Evolutionary conservation across 2,888 invertebrate species (phyloP), one percentile per base, ranked within the genome.

Genomic region (Chironomus riparius): DNA sequence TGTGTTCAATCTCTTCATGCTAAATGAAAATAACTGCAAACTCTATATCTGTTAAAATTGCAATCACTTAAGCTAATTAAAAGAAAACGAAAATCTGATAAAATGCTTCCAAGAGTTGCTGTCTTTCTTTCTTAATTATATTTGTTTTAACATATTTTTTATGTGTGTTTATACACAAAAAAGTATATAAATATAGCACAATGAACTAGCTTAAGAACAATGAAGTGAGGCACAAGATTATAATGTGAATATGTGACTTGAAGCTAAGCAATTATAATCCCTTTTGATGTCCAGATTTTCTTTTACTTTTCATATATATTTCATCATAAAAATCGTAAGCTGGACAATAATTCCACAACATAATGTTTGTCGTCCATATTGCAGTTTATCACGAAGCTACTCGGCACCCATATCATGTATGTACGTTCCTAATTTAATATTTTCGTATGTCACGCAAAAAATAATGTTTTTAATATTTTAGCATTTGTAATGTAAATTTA

Each of bases 391-490:
- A 50, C 50, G 50, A 50, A 50, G 56, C 7, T 18, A 56, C 56
- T 2, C 38, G 38, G 10, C 10, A 38, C 38, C 38, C 38, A 38
- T 38, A 10, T 38, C 38, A 38, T 38, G 10, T 10, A 38, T 56
- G 15, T 50, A 48, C 50, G 15, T 56, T 18, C 15, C 18, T n/a
- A 65, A 21, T 24, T 24, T 24, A 24, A 65, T 65, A 65, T 65
- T 65, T 65, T 22, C 21, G 65, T 56, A 56, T 65, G 22, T 65
- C 65, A 65, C 65, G 65, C 65, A 65, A 65, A 62, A 65, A 21
- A 24, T 38, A 38, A 38, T 65, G 22, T 13, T 18, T 56, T 65
- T 65, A 65, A 65, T 65, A 24, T 24, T 65, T 65, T 22, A 65
- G 65, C 65, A 65, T 65, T 65, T 65, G 50, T 50, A 18, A 56